Conservation (phyloP, 2,797 vertebrate species). For the Pitangus sulphuratus region DNA sequence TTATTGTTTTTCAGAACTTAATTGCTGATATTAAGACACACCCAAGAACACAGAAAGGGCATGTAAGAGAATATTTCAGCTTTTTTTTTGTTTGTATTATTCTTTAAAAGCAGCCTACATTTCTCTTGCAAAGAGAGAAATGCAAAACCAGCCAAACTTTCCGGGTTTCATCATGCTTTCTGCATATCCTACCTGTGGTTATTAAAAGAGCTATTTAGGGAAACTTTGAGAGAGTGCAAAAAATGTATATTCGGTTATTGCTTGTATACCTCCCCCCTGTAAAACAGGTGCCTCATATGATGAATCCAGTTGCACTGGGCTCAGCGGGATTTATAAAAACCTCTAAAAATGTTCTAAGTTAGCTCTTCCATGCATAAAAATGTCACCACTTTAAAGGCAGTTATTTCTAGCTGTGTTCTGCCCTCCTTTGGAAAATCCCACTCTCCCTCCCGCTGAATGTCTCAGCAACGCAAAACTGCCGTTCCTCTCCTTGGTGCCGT, state of each 20-base stretch:
- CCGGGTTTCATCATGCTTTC: neutral
- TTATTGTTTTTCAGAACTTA: slow-evolving; percentile 6
- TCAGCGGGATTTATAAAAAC: slow-evolving; percentile 49
- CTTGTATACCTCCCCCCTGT: neutral
- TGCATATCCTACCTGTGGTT: neutral
- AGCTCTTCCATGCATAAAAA: slow-evolving; percentile 61
- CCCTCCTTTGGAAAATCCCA: slow-evolving; percentile 61
- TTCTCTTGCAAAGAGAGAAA: slow-evolving; percentile 13
- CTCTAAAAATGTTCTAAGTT: slow-evolving; percentile 57
- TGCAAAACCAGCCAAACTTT: slow-evolving; percentile 8
- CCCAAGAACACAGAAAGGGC: neutral
- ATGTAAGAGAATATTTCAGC: neutral
- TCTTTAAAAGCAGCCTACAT: neutral
- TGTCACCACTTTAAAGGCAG: slow-evolving; percentile 52
- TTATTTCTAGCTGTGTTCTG: slow-evolving; percentile 62
- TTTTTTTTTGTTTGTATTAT: neutral
- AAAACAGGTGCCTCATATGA: slow-evolving; percentile 15
- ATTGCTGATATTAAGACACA: neutral
- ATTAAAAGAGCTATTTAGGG: slow-evolving; percentile 15
- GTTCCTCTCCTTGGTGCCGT: neutral
- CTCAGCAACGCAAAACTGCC: slow-evolving; percentile 13
- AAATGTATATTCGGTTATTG: neutral
- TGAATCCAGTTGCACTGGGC: slow-evolving; percentile 5
- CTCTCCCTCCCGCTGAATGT: slow-evolving; percentile 30
- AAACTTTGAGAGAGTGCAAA: neutral